Percentiles rank a stretch among this genome's conserved stretches.
Conservation (phyloP, 1,140 invertebrate genomes). For the Calosoma granatense region DNA sequence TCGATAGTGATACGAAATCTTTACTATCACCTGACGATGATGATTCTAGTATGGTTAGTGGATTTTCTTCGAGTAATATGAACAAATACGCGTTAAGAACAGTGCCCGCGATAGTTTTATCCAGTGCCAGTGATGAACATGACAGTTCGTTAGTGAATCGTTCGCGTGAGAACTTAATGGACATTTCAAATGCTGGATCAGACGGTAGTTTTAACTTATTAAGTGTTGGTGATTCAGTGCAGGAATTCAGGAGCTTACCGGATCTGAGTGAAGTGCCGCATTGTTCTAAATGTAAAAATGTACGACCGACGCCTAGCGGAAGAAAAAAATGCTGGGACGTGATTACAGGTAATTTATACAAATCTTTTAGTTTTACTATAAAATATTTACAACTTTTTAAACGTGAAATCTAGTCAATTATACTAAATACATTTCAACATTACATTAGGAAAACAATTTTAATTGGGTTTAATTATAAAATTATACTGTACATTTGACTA, state of each 20-base stretch:
- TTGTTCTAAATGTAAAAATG: not conserved
- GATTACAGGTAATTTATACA: not conserved
- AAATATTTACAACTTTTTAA: too few relatives aligned
- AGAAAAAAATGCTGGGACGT: slow-evolving; percentile 1
- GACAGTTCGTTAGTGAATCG: not conserved
- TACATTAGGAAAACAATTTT: too few relatives aligned
- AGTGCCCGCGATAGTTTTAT: not conserved
- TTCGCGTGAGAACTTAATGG: not conserved
- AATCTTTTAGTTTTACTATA: too few relatives aligned
- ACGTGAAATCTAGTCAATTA: too few relatives aligned
- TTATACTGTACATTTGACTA: too few relatives aligned
- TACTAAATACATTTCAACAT: too few relatives aligned
- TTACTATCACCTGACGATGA: not conserved
- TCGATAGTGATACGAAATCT: not conserved
- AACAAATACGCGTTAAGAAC: not conserved
- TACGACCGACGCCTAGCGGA: not conserved
- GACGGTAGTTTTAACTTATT: not conserved
- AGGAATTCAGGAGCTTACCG: not conserved
- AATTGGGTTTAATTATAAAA: not conserved
- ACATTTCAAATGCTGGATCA: not conserved
- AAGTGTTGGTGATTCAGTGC: not conserved
- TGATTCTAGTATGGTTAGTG: not conserved
- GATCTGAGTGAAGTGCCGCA: not conserved
- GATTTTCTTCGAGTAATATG: not conserved
- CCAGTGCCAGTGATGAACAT: not conserved